Evolutionary conservation across 2,113 vertebrate genomes (phyloP).

Genomic region (Paedocypris sp.): DNA sequence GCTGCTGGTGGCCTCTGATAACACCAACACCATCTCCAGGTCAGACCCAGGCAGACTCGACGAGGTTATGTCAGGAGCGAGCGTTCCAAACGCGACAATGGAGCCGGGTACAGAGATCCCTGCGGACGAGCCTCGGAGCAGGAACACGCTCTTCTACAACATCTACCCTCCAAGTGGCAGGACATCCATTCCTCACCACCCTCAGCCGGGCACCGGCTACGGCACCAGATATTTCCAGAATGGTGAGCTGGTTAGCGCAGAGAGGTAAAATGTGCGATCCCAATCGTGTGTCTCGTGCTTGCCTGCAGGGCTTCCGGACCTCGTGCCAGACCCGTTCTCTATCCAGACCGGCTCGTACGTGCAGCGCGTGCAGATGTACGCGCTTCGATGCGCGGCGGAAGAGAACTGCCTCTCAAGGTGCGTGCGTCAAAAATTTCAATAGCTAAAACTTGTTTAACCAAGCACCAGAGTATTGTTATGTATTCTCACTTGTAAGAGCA

Average conservation of each 20-base stretch:
- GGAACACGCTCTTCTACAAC: conserved; percentile 65
- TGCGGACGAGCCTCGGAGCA: conserved; percentile 58
- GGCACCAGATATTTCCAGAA: conserved; percentile 67
- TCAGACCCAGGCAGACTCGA: background rate
- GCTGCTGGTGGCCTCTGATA: conserved; percentile 17
- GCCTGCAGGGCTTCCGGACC: conserved; percentile 65
- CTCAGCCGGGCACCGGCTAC: conserved; percentile 50
- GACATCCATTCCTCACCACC: conserved; percentile 34
- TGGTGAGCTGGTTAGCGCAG: conserved; percentile 48
- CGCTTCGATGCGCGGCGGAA: conserved; percentile 70
- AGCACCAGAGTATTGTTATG: too few species aligned
- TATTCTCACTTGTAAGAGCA: too few species aligned
- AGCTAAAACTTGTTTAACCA: too few species aligned
- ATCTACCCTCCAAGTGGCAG: conserved; percentile 45
- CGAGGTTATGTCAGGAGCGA: background rate
- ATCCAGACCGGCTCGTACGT: conserved; percentile 71
- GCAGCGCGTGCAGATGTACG: conserved; percentile 70
- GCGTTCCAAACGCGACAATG: background rate
- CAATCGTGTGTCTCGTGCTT: background rate
- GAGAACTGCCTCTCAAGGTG: conserved; percentile 74
- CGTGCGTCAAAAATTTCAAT: too few species aligned
- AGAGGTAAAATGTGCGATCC: too few species aligned
- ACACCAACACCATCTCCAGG: background rate
- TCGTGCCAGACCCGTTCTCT: conserved; percentile 69
- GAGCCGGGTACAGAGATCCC: conserved; percentile 40